Evolutionary conservation across 2,888 invertebrate genomes (phyloP), one percentile per base, ranked within the genome.

Genomic region (Pyrrhosoma nymphula): DNA sequence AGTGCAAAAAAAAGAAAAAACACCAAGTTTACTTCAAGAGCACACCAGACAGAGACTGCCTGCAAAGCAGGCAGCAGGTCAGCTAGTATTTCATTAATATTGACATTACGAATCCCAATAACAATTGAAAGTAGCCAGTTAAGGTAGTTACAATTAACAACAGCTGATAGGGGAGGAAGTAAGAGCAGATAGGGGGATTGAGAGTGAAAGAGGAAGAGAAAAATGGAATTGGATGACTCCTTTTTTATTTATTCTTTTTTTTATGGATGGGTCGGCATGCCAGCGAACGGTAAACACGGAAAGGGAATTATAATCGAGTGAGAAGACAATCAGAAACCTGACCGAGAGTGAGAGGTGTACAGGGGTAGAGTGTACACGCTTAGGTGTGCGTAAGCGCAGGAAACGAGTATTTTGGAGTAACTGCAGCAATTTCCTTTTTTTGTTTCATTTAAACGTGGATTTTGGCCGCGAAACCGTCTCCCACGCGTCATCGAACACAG

Each of bases 291-390:
- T 82, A 82, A 82, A 82, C 82, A 82, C 35, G 82, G 82, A 82
- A 82, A 82, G 82, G 82, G 82, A 82, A 82, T 35, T 82, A 82
- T 82, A 82, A 82, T 82, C 30, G 82, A 82, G 82, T 82, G 82
- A 82, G 82, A 35, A 82, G 82, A 82, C 82, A 82, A 82, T 82
- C 82, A 82, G 82, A 82, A 82, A 82, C 82, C 35, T 35, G 30
- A 82, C 82, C 14, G 82, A 35, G 35, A 82, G 82, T 16, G 82
- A 35, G 82, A 82, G 35, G 82, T 4, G 4, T 30, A 82, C 82
- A 35, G 35, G 4, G 82, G 23, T 0, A 60, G 69, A 69, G n/a
- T 6, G n/a, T 69, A n/a, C 60, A 60, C 60, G 20, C 60, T 16
- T 60, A 20, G 0, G 60, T 20, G 60, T 23, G 69, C 12, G 69